These are phyloP conservation scores for Phrynocephalus guinanensis DNA, from an alignment of 2,797 vertebrate genomes.

Conservation along the genomic window DNA sequence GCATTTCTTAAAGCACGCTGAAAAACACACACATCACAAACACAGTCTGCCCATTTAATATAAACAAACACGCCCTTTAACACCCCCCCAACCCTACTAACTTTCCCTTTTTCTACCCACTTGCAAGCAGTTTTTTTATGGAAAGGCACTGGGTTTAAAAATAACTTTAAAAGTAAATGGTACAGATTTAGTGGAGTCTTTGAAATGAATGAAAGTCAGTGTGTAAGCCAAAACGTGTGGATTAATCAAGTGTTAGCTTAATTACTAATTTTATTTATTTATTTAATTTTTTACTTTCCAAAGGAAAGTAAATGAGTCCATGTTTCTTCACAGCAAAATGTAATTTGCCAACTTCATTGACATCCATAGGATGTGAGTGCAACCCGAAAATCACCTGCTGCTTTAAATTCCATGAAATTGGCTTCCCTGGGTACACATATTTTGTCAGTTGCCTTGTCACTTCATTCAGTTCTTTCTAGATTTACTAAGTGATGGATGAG, in stretches of 20 bases:
- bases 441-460: background rate
- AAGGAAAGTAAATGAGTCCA: constrained; percentile 12
- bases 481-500: background rate
- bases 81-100: background rate
- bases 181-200: background rate
- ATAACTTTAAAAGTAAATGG: no score
- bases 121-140: background rate
- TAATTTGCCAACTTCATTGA: background rate
- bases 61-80: background rate
- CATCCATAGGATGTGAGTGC: no score
- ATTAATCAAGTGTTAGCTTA: no score
- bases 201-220: background rate
- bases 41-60: background rate
- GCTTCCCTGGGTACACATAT: background rate
- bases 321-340: background rate
- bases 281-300: no score
- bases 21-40: background rate
- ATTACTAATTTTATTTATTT: background rate
- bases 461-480: background rate
- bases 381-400: background rate
- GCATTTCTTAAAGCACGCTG: background rate
- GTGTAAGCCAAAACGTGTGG: background rate
- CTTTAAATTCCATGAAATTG: background rate
- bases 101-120: background rate
- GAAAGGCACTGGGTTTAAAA: background rate